Evolutionary conservation across 92 coral and sea anemone genomes (phyloP).

Genomic region (Muricea muricata): DNA sequence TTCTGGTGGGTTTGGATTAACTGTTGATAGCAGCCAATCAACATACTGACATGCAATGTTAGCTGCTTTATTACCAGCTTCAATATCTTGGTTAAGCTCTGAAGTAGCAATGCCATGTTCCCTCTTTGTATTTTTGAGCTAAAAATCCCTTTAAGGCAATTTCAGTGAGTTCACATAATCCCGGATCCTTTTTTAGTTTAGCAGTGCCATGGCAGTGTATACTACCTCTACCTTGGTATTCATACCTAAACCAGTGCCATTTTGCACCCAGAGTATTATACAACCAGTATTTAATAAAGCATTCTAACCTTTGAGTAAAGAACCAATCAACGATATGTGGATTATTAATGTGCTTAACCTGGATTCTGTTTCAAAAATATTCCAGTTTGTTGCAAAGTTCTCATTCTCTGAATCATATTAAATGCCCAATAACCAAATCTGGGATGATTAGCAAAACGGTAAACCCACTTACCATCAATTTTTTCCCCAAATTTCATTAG

Average conservation of each 20-base stretch:
- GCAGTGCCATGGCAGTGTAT: no score
- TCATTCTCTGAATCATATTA: slow-evolving; percentile 52
- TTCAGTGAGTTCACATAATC: slow-evolving; percentile 45
- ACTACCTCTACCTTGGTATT: no score
- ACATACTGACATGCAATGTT: slow-evolving; percentile 36
- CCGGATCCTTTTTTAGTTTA: slow-evolving; percentile 31
- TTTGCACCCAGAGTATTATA: background rate
- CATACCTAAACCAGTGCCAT: slow-evolving; percentile 1
- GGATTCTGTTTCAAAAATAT: slow-evolving; percentile 39
- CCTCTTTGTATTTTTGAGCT: slow-evolving; percentile 36
- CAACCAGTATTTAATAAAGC: background rate
- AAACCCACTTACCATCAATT: slow-evolving; percentile 39
- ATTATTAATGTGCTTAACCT: slow-evolving; percentile 31
- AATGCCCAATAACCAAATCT: slow-evolving; percentile 49
- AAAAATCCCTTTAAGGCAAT: slow-evolving; percentile 52
- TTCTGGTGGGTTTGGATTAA: slow-evolving; percentile 70
- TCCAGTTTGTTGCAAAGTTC: slow-evolving; percentile 52
- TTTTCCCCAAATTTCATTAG: slow-evolving; percentile 53
- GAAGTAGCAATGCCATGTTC: slow-evolving; percentile 52
- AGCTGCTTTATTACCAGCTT: slow-evolving; percentile 52
- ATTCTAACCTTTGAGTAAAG: background rate
- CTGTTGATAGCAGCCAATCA: slow-evolving; percentile 22
- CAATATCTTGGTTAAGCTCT: slow-evolving; percentile 62
- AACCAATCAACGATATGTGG: slow-evolving; percentile 25
- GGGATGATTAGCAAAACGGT: slow-evolving; percentile 54